Evolutionary conservation across 2,888 invertebrate species (phyloP).

Genomic region (Amiota minor): DNA sequence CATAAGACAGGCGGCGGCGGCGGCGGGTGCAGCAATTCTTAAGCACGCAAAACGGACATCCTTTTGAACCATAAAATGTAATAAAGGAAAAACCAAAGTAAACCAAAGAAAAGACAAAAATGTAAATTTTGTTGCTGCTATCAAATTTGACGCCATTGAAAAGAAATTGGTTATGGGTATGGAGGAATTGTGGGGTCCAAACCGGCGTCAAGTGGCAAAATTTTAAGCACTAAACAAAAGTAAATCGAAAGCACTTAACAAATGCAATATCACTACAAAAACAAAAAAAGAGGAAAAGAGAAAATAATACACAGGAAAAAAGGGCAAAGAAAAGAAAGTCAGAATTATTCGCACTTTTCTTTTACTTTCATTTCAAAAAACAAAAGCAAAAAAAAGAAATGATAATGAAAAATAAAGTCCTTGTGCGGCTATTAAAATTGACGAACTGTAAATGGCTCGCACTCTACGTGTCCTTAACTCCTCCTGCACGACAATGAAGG

Average conservation of each 20-base stretch:
- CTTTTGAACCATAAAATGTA: slow-evolving; percentile 23
- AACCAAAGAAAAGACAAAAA: slow-evolving; percentile 8
- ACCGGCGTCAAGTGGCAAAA: not conserved
- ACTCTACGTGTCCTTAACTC: not conserved
- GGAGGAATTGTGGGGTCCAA: not conserved
- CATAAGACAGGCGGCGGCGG: no score
- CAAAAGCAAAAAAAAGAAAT: not conserved
- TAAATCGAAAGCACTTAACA: slow-evolving; percentile 40
- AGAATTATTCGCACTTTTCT: not conserved
- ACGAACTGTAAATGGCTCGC: slow-evolving; percentile 65
- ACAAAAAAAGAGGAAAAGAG: slow-evolving; percentile 25
- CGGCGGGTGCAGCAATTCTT: no score
- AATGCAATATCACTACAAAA: slow-evolving; percentile 47
- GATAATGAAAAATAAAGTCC: slow-evolving; percentile 4
- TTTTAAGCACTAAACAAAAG: slow-evolving; percentile 12
- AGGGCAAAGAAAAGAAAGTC: slow-evolving; percentile 1
- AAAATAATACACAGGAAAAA: slow-evolving; percentile 36
- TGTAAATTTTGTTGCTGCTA: slow-evolving; percentile 1
- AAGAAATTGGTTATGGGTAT: no score
- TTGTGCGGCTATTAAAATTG: slow-evolving; percentile 61
- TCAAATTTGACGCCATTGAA: no score
- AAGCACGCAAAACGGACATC: slow-evolving; percentile 17
- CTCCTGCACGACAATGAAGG: not conserved
- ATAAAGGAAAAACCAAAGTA: slow-evolving; percentile 17
- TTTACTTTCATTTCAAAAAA: not conserved